phyloP scores from a whole-genome alignment of 2,797 vertebrate genomes.

The Hippopotamyrus pictus region DNA sequence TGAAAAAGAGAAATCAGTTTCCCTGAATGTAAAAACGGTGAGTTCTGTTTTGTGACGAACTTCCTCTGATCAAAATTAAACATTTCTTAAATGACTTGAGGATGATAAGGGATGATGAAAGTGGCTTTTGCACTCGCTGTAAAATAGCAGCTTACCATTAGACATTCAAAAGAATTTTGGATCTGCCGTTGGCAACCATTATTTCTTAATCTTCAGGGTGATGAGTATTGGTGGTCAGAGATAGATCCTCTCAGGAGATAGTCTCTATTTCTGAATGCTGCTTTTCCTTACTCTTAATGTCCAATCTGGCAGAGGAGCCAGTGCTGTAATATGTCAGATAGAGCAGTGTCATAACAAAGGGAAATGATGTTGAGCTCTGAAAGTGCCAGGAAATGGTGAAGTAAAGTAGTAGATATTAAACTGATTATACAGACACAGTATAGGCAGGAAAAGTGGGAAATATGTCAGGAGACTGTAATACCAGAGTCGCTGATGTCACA shows the following conservation, averaged over 20 bases:
- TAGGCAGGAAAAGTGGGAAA: background rate
- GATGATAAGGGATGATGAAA: slow-evolving; percentile 16
- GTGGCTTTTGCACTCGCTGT: slow-evolving; percentile 25
- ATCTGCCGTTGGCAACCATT: slow-evolving; percentile 40
- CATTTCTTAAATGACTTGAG: background rate
- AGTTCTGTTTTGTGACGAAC: background rate
- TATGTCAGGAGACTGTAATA: background rate
- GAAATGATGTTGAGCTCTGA: background rate
- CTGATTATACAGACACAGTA: background rate
- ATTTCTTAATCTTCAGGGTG: slow-evolving; percentile 21
- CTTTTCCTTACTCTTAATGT: slow-evolving; percentile 7
- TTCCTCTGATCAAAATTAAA: slow-evolving; percentile 5
- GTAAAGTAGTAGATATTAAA: background rate
- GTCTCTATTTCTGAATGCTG: slow-evolving; percentile 13
- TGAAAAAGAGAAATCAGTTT: background rate
- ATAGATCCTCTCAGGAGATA: slow-evolving; percentile 25
- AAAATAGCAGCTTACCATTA: slow-evolving; percentile 27
- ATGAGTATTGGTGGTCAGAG: slow-evolving; percentile 28
- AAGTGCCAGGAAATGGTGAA: background rate
- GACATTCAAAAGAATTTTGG: slow-evolving; percentile 44
- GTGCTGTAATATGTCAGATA: background rate
- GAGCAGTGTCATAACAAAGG: background rate
- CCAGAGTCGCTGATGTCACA: background rate
- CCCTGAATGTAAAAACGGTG: background rate
- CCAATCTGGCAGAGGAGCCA: background rate